phyloP scores from a whole-genome alignment of 2,113 vertebrate genomes.

The Abramis brama region DNA sequence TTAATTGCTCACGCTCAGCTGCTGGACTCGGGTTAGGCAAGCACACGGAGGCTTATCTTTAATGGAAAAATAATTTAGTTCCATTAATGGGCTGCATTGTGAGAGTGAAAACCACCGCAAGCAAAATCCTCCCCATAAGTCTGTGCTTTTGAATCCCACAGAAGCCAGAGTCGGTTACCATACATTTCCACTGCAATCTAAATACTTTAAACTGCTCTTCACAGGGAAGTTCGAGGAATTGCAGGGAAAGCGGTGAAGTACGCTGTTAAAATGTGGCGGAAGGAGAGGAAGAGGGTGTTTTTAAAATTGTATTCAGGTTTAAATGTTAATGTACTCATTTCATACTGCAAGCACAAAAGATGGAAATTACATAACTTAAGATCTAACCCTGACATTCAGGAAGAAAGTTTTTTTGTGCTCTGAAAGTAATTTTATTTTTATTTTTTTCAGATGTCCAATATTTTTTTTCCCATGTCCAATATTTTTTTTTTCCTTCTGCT shows the following conservation, averaged over 20 bases:
- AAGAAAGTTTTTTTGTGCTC: constrained; percentile 2
- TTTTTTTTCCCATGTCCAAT: neutral
- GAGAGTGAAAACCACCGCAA: constrained; percentile 32
- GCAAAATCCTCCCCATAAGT: constrained; percentile 37
- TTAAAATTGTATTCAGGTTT: constrained; percentile 6
- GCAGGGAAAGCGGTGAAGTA: neutral
- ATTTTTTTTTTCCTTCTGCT: neutral
- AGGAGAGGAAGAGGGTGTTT: neutral
- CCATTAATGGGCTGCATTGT: constrained; percentile 38
- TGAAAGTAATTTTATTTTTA: neutral
- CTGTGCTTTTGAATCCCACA: constrained; percentile 21
- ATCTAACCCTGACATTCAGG: constrained; percentile 8
- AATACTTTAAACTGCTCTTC: constrained; percentile 27
- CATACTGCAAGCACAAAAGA: constrained; percentile 20
- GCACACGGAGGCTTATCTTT: constrained; percentile 42
- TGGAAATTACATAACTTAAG: constrained; percentile 9
- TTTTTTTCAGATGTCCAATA: neutral
- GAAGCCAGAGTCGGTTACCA: constrained; percentile 12
- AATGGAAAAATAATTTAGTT: constrained; percentile 50
- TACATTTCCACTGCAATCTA: constrained; percentile 26
- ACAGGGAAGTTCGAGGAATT: neutral
- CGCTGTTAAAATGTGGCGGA: constrained; percentile 7
- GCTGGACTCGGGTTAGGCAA: neutral
- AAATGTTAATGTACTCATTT: constrained; percentile 38
- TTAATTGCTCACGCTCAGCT: constrained; percentile 49